phyloP scores from a whole-genome alignment of 2,888 invertebrate genomes.

The Drosophila flavopinicola region DNA sequence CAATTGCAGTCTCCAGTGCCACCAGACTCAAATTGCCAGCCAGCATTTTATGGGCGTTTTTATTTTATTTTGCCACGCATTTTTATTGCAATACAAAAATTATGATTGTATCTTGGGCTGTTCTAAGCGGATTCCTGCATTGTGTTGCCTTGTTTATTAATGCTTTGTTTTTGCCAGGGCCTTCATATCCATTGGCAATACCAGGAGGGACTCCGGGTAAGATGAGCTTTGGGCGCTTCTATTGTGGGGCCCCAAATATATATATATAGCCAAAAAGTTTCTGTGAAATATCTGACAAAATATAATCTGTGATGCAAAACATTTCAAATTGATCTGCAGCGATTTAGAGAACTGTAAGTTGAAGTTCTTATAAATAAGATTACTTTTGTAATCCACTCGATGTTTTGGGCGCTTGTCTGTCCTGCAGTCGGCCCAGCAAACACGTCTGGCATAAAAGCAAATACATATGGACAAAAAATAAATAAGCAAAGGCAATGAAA shows the following conservation, averaged over 20 bases:
- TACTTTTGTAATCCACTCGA: not conserved
- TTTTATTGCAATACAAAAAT: slow-evolving; percentile 74
- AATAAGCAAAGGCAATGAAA: slow-evolving; percentile 68
- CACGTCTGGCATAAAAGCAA: slow-evolving; percentile 37
- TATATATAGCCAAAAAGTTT: not conserved
- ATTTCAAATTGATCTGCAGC: no score
- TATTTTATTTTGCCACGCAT: slow-evolving; percentile 75
- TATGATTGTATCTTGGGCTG: slow-evolving; percentile 65
- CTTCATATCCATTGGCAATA: not conserved
- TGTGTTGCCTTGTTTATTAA: slow-evolving; percentile 29
- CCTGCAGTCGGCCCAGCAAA: slow-evolving; percentile 13
- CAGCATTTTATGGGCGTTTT: slow-evolving; percentile 69
- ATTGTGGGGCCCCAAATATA: not conserved
- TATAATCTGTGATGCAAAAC: no score
- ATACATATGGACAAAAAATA: slow-evolving; percentile 44
- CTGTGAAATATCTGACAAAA: no score
- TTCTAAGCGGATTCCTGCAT: slow-evolving; percentile 17
- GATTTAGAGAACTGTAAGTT: no score
- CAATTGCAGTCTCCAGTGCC: slow-evolving; percentile 57
- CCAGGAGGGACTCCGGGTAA: slow-evolving; percentile 15
- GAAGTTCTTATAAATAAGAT: no score
- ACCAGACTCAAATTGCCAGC: slow-evolving; percentile 55
- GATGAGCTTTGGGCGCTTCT: slow-evolving; percentile 17
- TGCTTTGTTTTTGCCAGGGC: slow-evolving; percentile 14
- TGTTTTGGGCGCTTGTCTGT: slow-evolving; percentile 8